phyloP scores from a whole-genome alignment of 2,888 invertebrate genomes.

The Cephus rjabovi region DNA sequence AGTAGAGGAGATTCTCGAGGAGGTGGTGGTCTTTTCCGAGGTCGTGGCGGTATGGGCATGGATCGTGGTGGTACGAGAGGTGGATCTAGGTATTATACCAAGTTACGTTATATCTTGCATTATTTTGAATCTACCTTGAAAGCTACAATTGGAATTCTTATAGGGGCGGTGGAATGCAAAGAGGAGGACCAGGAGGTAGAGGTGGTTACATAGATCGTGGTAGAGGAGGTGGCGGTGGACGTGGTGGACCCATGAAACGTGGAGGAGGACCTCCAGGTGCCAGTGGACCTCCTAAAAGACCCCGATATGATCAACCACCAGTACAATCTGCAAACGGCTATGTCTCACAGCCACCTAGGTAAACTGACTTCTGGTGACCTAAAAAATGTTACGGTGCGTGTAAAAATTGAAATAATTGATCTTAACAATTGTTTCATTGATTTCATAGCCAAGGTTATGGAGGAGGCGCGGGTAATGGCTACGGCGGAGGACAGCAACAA shows the following conservation, averaged over 20 bases:
- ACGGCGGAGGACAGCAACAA: conserved; percentile 43
- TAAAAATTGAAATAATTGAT: not conserved
- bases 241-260: conserved; percentile 63
- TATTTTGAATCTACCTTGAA: too few species aligned
- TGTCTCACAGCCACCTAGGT: conserved; percentile 50
- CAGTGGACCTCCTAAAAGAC: conserved; percentile 72
- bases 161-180: conserved; percentile 32
- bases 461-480: conserved; percentile 51
- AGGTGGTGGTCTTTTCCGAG: conserved; percentile 51
- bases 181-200: conserved; percentile 59
- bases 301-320: conserved; percentile 62
- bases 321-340: conserved; percentile 61
- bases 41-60: conserved; percentile 59
- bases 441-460: conserved; percentile 47
- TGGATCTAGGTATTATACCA: conserved; percentile 54
- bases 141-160: too few species aligned
- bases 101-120: too few species aligned
- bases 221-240: conserved; percentile 63
- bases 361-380: conserved; percentile 25
- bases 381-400: not conserved
- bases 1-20: conserved; percentile 65
- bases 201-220: conserved; percentile 68
- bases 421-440: conserved; percentile 16
- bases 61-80: conserved; percentile 69
- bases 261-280: conserved; percentile 70